Conservation (phyloP, 2,113 vertebrate species). For the Ornithorhynchus anatinus region DNA sequence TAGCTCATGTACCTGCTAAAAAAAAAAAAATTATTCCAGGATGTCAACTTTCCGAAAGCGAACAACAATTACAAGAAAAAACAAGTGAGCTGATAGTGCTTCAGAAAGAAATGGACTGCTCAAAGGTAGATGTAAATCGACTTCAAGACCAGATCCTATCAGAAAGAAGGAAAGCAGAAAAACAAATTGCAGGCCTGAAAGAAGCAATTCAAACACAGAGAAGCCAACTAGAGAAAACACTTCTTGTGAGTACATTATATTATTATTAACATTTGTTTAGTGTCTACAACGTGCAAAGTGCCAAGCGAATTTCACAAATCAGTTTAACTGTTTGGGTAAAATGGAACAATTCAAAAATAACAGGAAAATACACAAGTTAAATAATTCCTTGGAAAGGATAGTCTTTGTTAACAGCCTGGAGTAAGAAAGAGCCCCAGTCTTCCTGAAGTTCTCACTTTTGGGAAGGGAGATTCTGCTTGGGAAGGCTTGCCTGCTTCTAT, state of each 20-base stretch:
- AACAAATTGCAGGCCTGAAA: conserved; percentile 63
- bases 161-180: conserved; percentile 70
- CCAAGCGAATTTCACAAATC: too few species aligned
- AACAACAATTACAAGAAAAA: conserved; percentile 61
- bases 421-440: too few species aligned
- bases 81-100: conserved; percentile 58
- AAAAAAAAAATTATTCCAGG: conserved; percentile 62
- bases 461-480: too few species aligned
- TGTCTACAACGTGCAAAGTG: too few species aligned
- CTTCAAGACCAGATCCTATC: conserved; percentile 65
- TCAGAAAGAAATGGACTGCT: conserved; percentile 62
- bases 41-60: conserved; percentile 69
- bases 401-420: too few species aligned
- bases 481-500: too few species aligned
- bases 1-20: too few species aligned
- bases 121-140: conserved; percentile 59
- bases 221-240: conserved; percentile 63
- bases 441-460: too few species aligned
- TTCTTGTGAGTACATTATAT: conserved; percentile 59
- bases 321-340: background rate
- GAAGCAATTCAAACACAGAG: conserved; percentile 61
- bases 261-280: too few species aligned
- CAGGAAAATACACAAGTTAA: too few species aligned
- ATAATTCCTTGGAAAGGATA: too few species aligned
- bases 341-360: too few species aligned